Percentiles rank a stretch among this genome's conserved stretches.
Conservation (phyloP, 2,113 vertebrate species). For the Pelmatolapia mariae region DNA sequence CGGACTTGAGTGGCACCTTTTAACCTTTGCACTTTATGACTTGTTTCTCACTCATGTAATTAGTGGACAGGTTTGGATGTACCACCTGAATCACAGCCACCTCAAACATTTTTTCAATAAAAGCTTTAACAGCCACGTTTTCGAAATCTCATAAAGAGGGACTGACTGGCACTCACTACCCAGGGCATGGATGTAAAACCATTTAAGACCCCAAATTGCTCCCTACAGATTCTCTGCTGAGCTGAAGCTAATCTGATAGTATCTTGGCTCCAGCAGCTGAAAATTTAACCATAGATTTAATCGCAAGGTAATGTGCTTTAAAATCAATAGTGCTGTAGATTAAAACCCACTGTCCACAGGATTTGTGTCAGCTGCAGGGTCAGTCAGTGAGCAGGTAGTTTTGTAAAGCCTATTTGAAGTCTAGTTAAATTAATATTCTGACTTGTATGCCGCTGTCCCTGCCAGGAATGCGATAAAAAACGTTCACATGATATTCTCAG, state of each 20-base stretch:
- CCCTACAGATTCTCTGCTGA: not conserved
- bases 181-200: not conserved
- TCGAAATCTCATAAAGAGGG: not conserved
- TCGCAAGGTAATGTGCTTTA: not conserved
- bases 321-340: not conserved
- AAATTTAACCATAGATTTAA: not conserved
- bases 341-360: not conserved
- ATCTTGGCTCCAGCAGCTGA: not conserved
- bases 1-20: not conserved
- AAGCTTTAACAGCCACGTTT: not conserved
- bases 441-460: not conserved
- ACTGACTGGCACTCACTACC: not conserved
- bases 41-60: not conserved
- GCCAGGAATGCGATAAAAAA: not conserved
- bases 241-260: not conserved
- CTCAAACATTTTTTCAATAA: not conserved
- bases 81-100: not conserved
- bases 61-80: not conserved
- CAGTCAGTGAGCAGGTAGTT: not conserved
- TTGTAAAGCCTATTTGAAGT: not conserved
- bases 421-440: not conserved
- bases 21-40: not conserved
- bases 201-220: not conserved
- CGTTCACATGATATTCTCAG: not conserved
- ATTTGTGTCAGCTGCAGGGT: not conserved